phyloP scores from a whole-genome alignment of 2,888 invertebrate species.

The Parnassius glacialis region DNA sequence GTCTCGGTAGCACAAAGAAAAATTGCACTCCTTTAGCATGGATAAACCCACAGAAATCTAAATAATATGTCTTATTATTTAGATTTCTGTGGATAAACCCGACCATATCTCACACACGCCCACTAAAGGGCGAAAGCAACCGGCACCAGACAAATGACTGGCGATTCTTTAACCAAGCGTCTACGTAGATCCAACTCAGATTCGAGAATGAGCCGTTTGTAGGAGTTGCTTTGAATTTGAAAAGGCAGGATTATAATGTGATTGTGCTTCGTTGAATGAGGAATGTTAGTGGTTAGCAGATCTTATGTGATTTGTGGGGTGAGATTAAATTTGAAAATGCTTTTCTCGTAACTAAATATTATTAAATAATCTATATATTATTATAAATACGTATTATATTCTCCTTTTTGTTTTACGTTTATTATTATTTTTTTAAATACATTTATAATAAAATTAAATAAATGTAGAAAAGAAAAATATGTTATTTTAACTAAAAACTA shows the following conservation, averaged over 20 bases:
- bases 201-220: conserved; percentile 21
- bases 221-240: conserved; percentile 14
- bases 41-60: no score
- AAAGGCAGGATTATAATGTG: conserved; percentile 23
- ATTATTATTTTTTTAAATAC: no score
- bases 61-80: no score
- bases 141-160: conserved; percentile 23
- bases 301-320: conserved; percentile 4
- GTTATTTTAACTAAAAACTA: no score
- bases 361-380: no score
- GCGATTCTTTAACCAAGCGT: conserved; percentile 18
- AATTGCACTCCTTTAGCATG: conserved; percentile 20
- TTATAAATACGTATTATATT: no score
- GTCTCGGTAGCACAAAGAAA: conserved; percentile 24
- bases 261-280: conserved; percentile 21
- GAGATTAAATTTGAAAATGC: conserved; percentile 14
- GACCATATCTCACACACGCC: conserved; percentile 28
- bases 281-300: conserved; percentile 16
- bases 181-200: conserved; percentile 21
- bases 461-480: no score
- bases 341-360: conserved; percentile 1
- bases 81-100: conserved; percentile 20
- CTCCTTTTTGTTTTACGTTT: no score
- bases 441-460: no score
- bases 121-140: conserved; percentile 18